phyloP scores from a whole-genome alignment of 2,113 vertebrate genomes.

The Carassius gibelio region DNA sequence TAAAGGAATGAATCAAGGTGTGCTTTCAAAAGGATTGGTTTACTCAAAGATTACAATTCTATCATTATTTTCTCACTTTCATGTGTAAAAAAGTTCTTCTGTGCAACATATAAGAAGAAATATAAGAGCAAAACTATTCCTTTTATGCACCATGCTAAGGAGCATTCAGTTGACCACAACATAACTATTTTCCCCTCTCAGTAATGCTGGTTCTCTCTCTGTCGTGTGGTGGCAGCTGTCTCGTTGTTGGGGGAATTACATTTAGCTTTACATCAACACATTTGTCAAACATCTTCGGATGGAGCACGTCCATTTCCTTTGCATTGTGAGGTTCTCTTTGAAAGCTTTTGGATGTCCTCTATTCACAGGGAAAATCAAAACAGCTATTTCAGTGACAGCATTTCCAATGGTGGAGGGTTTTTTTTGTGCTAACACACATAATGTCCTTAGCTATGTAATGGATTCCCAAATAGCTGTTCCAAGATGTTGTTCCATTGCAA shows the following conservation, averaged over 20 bases:
- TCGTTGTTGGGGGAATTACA: slow-evolving; percentile 36
- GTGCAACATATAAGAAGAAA: no score
- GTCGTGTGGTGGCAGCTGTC: slow-evolving; percentile 33
- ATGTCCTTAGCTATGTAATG: slow-evolving; percentile 37
- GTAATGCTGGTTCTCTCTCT: slow-evolving; percentile 3
- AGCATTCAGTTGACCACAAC: not conserved
- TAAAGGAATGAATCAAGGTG: not conserved
- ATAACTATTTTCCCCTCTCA: not conserved
- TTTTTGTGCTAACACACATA: slow-evolving; percentile 33
- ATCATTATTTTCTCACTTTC: not conserved
- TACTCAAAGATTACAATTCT: not conserved
- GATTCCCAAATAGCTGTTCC: slow-evolving; percentile 38
- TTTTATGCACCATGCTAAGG: not conserved
- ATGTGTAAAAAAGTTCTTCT: not conserved
- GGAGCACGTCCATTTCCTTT: slow-evolving; percentile 18
- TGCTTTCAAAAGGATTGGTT: not conserved
- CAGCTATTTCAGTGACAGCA: slow-evolving; percentile 35
- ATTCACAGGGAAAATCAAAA: slow-evolving; percentile 37
- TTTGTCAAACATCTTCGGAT: slow-evolving; percentile 49
- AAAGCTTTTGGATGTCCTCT: slow-evolving; percentile 43
- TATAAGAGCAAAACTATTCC: not conserved
- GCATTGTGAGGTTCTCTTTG: slow-evolving; percentile 37
- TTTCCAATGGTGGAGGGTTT: slow-evolving; percentile 8
- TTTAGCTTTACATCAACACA: slow-evolving; percentile 48
- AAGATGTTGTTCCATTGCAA: slow-evolving; percentile 29